A percentile compares a stretch with the other conserved stretches of the same genome.
Conservation (phyloP, 1,140 invertebrate genomes). For the Cyclargus thomasi region DNA sequence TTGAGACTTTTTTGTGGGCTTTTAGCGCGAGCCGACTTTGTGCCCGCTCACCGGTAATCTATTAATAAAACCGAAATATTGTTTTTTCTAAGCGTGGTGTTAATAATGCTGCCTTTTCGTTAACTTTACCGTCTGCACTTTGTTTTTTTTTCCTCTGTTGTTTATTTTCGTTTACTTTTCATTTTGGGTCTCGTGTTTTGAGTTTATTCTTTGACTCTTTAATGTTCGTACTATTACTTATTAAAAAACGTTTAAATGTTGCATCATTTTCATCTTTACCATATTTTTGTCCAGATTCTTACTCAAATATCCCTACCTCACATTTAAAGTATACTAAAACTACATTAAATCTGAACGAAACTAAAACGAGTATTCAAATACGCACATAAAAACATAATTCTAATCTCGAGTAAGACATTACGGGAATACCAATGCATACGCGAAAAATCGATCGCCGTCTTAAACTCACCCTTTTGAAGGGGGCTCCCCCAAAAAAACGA, state of each 20-base stretch:
- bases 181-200: background rate
- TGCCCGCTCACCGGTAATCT: conserved; percentile 56
- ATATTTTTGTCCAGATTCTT: no score
- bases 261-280: no score
- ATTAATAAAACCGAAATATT: conserved; percentile 66
- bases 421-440: conserved; percentile 72
- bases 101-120: background rate
- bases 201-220: background rate
- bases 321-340: background rate
- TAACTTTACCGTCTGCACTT: background rate
- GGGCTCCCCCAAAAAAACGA: conserved; percentile 72
- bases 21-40: conserved; percentile 64
- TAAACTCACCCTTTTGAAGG: conserved; percentile 73
- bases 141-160: background rate
- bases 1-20: conserved; percentile 71
- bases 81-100: conserved; percentile 30
- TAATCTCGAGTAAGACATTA: conserved; percentile 73
- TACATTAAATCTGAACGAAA: background rate
- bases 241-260: no score
- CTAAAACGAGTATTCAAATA: background rate
- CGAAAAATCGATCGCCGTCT: conserved; percentile 74
- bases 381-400: conserved; percentile 56
- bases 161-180: background rate
- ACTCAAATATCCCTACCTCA: background rate
- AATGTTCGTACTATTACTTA: no score